Evolutionary conservation across 2,888 invertebrate genomes (phyloP), one percentile per base, ranked within the genome.

Genomic region (Bellardia bayeri): DNA sequence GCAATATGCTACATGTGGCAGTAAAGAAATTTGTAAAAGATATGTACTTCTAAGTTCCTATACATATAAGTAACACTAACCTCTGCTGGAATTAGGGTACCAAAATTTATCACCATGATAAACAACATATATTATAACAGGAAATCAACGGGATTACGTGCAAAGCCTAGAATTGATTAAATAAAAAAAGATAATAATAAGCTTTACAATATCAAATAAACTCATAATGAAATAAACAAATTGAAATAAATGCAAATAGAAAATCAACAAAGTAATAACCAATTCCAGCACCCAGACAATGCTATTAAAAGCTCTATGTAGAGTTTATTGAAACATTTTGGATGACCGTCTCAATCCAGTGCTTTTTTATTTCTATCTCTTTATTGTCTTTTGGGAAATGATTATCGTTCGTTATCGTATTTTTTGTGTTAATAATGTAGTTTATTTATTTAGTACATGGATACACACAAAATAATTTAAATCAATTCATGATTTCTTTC

Each of bases 301-400:
- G 54, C 13, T 11, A 42, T 54, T 42, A 33, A 64, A 45, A 45
- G 54, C 8, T 56, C 14, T 72, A 16, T 16, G 13, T 72, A 13
- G 16, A 63, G n/a, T 71, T 72, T 64, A 64, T 33, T 51, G 13
- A 64, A 54, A 56, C 37, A 66, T 56, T 40, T 72, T 37, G 6
- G 45, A 16, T 54, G 42, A 45, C 30, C 42, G 54, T 81, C n/a
- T 40, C 30, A 81, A 54, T 72, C 40, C 63, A 51, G 42, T 71
- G 30, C 51, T 80, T 30, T 72, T 54, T 80, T 40, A 66, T 49
- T 64, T 30, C 0, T 66, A 56, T 74, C 13, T 8, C 54, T 74
- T 58, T 49, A 64, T 45, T 56, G 66, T 74, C 33, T 56, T 66
- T 80, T 33, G 51, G n/a, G 30, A 51, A 72, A 72, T 58, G 45